Evolutionary conservation across 2,113 vertebrate species (phyloP).

Genomic region (Hippopotamus amphibius): DNA sequence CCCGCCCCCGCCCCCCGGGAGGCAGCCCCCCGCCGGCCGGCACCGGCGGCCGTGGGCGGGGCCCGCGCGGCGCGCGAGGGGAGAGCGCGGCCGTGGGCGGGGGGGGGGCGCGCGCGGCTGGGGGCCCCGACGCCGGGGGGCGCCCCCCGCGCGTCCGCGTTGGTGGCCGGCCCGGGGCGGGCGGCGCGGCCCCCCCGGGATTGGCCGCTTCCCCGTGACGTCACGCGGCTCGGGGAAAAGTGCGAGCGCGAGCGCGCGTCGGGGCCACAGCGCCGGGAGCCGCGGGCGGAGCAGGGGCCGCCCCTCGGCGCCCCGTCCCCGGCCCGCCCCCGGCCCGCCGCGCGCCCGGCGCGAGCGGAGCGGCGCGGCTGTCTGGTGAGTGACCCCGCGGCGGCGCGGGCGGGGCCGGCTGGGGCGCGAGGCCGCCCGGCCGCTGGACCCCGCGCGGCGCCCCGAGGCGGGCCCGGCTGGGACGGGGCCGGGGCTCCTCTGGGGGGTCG

Average conservation of each 20-base stretch:
- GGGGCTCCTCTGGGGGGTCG: not conserved
- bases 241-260: constrained; percentile 80
- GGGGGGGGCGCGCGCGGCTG: not conserved
- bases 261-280: constrained; percentile 81
- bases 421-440: constrained; percentile 15
- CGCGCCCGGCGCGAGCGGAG: constrained; percentile 28
- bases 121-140: constrained; percentile 48
- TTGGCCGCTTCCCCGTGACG: constrained; percentile 83
- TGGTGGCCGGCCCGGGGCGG: constrained; percentile 70
- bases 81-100: not conserved
- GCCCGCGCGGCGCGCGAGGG: not conserved
- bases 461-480: not conserved
- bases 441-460: not conserved
- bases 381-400: constrained; percentile 74
- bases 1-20: constrained; percentile 40
- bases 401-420: not conserved
- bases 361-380: constrained; percentile 76
- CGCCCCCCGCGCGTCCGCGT: constrained; percentile 67
- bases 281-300: constrained; percentile 78
- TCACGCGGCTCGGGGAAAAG: constrained; percentile 80
- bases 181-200: constrained; percentile 73
- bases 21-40: constrained; percentile 34
- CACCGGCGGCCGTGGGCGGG: not conserved
- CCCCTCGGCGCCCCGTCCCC: constrained; percentile 70
- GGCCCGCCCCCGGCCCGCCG: constrained; percentile 70